Percentiles rank a stretch among this genome's conserved stretches.
Evolutionary conservation across 1,140 invertebrate genomes (phyloP).

Genomic region (Neodiprion fabricii): DNA sequence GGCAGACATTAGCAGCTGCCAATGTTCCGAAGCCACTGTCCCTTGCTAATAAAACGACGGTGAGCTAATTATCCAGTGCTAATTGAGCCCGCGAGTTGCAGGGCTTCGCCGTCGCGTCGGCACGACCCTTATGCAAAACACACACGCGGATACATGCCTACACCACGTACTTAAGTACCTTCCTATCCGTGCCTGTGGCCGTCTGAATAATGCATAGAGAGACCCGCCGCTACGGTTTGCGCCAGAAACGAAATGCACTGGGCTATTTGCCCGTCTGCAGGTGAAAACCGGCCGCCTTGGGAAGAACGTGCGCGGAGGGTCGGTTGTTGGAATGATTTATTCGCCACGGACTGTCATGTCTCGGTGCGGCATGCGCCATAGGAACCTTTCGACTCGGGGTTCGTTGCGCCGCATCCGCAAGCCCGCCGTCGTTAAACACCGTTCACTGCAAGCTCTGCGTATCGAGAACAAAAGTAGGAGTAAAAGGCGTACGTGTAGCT

Average conservation of each 20-base stretch:
- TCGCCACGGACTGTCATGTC: conserved; percentile 37
- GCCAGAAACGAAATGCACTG: conserved; percentile 35
- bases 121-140: conserved; percentile 41
- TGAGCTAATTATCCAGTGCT: conserved; percentile 53
- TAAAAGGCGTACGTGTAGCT: conserved; percentile 45
- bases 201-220: conserved; percentile 47
- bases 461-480: conserved; percentile 33
- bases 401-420: conserved; percentile 10
- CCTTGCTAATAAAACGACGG: conserved; percentile 49
- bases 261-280: conserved; percentile 42
- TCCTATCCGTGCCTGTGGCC: conserved; percentile 10
- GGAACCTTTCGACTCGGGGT: conserved; percentile 9
- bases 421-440: conserved; percentile 39
- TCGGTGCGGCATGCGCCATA: conserved; percentile 7
- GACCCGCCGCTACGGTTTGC: conserved; percentile 34
- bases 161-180: neutral
- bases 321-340: conserved; percentile 54
- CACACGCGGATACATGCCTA: conserved; percentile 23
- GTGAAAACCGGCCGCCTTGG: conserved; percentile 36
- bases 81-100: conserved; percentile 38
- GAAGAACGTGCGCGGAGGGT: neutral
- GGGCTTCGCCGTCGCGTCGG: conserved; percentile 33
- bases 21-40: conserved; percentile 40
- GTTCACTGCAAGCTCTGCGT: conserved; percentile 29
- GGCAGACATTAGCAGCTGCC: conserved; percentile 42